Evolutionary conservation across 2,113 vertebrate species (phyloP), one percentile per base, ranked within the genome.

Genomic region (Tichodroma muraria): DNA sequence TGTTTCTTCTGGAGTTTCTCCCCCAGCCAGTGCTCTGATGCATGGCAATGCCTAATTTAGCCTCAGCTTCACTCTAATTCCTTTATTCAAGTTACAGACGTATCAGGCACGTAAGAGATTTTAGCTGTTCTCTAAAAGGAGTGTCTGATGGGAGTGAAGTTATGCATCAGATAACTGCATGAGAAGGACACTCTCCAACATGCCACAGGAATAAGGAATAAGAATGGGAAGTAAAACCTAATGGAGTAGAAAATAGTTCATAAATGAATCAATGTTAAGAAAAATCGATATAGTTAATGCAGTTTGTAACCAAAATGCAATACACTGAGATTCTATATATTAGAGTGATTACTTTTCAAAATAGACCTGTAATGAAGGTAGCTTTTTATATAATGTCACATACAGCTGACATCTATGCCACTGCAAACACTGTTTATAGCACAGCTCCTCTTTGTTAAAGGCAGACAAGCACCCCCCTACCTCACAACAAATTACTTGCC

Each of bases 141-240:
- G 85, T 73, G 76, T 77, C 75, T 92, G 85, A 87, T 82, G 84
- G 63, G 73, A 92, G 63, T 73, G 76, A 84, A 88, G 76, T 64
- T 86, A 24, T 78, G 66, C 70, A 78, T 92, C 83, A 95, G 77
- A 85, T 75, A 87, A 91, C 86, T 95, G 53, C 91, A 75, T 56
- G 73, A 57, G 90, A 91, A 86, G 88, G 90, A 90, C 66, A 81
- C 76, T 64, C 44, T 77, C 57, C 82, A 77, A 13, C 8, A 13
- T 80, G 35, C 54, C 45, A 52, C 18, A 78, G 64, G 69, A 89
- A 52, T 84, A 71, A 95, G 66, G 77, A 91, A 93, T 82, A 94
- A 88, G 65, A 80, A 87, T 28, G 49, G 60, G 88, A 95, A 95
- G 75, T 68, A 95, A 96, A 95, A 94, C 85, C 76, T 78, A 90